These are phyloP conservation scores for Malacoctenus gilli DNA, from an alignment of 2,797 vertebrate species.

Conservation along the genomic window DNA sequence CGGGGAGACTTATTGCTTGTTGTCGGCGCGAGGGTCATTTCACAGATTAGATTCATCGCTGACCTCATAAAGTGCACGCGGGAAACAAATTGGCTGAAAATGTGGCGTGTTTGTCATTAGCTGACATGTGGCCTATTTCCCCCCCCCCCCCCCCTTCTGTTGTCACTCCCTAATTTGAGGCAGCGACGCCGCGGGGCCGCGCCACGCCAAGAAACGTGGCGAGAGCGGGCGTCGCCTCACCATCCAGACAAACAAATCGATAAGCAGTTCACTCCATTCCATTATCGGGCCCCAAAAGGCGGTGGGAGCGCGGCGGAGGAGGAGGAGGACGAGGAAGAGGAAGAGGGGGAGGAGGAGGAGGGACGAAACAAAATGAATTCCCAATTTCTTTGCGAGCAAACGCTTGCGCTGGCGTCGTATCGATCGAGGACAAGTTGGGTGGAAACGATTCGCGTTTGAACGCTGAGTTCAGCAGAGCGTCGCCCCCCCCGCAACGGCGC, in stretches of 20 bases:
- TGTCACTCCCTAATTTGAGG: conserved; percentile 57
- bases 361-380: conserved; percentile 64
- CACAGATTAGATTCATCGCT: conserved; percentile 69
- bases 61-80: conserved; percentile 66
- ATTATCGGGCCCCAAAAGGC: conserved; percentile 64
- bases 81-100: conserved; percentile 69
- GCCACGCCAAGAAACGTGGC: conserved; percentile 45
- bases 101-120: conserved; percentile 68
- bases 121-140: conserved; percentile 62
- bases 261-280: conserved; percentile 62
- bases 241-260: conserved; percentile 75
- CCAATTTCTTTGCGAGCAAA: conserved; percentile 65
- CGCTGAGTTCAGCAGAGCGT: conserved; percentile 56
- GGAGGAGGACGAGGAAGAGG: conserved; percentile 41
- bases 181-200: conserved; percentile 19
- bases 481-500: conserved; percentile 24
- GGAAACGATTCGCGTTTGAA: conserved; percentile 66
- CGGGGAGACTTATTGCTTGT: conserved; percentile 52
- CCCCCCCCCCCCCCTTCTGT: conserved; percentile 22
- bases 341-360: conserved; percentile 33
- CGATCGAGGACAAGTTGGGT: conserved; percentile 60
- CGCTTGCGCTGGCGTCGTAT: conserved; percentile 53
- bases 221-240: conserved; percentile 33
- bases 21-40: conserved; percentile 54
- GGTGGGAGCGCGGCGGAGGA: conserved; percentile 29